Conservation (phyloP, 2,797 vertebrate genomes). For the Buphagus erythrorhynchus region DNA sequence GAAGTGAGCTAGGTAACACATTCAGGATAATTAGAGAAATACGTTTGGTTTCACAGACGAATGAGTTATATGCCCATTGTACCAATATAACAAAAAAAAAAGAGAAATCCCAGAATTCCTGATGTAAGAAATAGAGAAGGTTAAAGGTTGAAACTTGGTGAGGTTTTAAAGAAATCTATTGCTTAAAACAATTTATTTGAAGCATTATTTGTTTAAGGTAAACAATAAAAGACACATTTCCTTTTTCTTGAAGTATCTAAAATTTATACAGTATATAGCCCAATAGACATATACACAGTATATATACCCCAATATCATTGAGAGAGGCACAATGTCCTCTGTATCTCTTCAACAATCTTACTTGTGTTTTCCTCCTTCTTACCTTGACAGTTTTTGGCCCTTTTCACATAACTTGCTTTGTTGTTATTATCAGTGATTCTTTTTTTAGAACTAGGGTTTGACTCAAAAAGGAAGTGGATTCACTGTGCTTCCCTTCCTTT, state of each 20-base stretch:
- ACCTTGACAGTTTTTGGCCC: neutral
- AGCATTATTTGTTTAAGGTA: neutral
- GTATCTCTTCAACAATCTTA: neutral
- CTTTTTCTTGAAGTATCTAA: neutral
- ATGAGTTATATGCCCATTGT: neutral
- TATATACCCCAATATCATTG: neutral
- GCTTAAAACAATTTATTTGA: neutral
- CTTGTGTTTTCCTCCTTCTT: neutral
- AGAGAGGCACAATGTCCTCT: neutral
- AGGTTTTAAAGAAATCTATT: neutral
- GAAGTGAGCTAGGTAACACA: neutral
- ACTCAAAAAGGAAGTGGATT: slow-evolving; percentile 62
- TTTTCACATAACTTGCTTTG: neutral
- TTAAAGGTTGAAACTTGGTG: neutral
- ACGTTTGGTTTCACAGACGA: neutral
- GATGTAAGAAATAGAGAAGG: neutral
- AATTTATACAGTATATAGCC: neutral
- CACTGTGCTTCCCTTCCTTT: slow-evolving; percentile 61
- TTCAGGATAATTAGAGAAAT: neutral
- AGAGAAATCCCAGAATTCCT: neutral
- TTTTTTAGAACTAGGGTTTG: slow-evolving; percentile 59
- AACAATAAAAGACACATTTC: neutral
- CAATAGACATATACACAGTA: no score
- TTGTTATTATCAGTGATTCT: neutral
- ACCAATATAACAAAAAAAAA: neutral